Base-by-base conservation (phyloP, 2,113 vertebrate genomes). In the Xenus cinereus region DNA sequence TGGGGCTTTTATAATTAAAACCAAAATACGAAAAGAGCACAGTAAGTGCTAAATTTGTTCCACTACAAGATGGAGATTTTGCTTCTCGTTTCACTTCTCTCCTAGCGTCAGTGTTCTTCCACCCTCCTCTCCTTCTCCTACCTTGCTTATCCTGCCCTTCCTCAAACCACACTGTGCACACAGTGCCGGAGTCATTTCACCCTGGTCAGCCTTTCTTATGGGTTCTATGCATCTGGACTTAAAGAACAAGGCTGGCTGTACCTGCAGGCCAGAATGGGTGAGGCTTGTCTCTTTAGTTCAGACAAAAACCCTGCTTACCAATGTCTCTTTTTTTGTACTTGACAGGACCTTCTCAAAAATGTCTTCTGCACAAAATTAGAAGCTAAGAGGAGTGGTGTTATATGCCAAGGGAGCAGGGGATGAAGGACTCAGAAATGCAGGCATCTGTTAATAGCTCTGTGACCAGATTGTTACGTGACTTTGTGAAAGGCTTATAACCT, bases 371-470 rank as follows among this genome's bases (percentile, higher is more conserved):
- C 59, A 57, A 35, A 88, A 71, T 76, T 26, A 92, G 81, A 89
- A 90, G 67, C 46, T 68, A 60, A 89, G 84, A 87, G 59, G 78
- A 71, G 63, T 68, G 28, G 24, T 92, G 63, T 80, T 84, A 30
- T 12, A 7, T 75, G 59, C 76, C 85, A 88, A 66, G 63, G 75
- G 84, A 95, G 63, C 57, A 78, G 68, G 43, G 84, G 64, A 75
- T 77, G 88, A 82, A 82, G 87, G 67, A 62, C 79, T 84, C 21
- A 17, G 64, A 90, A 84, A 74, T 74, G n/a, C 67, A 54, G 63
- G 68, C 78, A 48, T 95, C 81, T 94, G 87, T 68, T 85, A 87
- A 83, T 68, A 91, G 71, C 84, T 85, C 89, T 89, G 64, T n/a
- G 35, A 90, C 90, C 87, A 88, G 87, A 93, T 86, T 84, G 87